A percentile compares a stretch with the other conserved stretches of the same genome.
Evolutionary conservation across 1,140 invertebrate genomes (phyloP).

Genomic region (Drosophila pseudoananassae): DNA sequence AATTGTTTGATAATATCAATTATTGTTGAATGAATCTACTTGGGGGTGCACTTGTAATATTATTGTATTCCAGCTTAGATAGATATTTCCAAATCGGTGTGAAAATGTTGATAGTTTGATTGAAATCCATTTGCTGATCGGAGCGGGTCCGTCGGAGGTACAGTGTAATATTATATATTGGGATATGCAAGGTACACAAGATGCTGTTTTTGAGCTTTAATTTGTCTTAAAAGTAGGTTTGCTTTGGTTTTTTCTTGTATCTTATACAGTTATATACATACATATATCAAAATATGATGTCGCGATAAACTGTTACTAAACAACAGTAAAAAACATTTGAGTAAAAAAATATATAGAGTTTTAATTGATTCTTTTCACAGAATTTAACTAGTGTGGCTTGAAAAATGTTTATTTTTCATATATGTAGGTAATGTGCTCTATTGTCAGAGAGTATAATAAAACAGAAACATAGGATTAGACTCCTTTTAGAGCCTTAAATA

Average conservation of each 20-base stretch:
- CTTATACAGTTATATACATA: slow-evolving; percentile 51
- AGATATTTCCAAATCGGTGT: slow-evolving; percentile 19
- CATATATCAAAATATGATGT: slow-evolving; percentile 47
- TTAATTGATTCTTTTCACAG: slow-evolving; percentile 46
- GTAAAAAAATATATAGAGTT: slow-evolving; percentile 66
- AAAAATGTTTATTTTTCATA: slow-evolving; percentile 11
- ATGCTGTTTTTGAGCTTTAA: slow-evolving; percentile 26
- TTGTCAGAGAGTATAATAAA: background rate
- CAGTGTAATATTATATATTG: slow-evolving; percentile 40
- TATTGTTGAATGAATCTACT: slow-evolving; percentile 43
- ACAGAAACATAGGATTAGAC: slow-evolving; percentile 3
- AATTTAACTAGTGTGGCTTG: slow-evolving; percentile 49
- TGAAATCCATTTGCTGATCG: slow-evolving; percentile 23
- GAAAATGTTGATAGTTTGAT: slow-evolving; percentile 24
- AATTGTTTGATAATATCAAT: slow-evolving; percentile 40
- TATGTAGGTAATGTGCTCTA: slow-evolving; percentile 7
- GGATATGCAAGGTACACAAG: slow-evolving; percentile 54
- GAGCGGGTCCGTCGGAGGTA: slow-evolving; percentile 62
- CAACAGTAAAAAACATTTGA: slow-evolving; percentile 52
- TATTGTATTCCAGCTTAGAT: slow-evolving; percentile 22
- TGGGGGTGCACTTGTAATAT: slow-evolving; percentile 13
- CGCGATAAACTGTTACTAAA: slow-evolving; percentile 31
- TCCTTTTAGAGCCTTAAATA: slow-evolving; percentile 13
- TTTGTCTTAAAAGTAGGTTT: slow-evolving; percentile 27
- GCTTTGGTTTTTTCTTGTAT: slow-evolving; percentile 30